Evolutionary conservation across 2,888 invertebrate genomes (phyloP).

Genomic region (Hermodice carunculata): DNA sequence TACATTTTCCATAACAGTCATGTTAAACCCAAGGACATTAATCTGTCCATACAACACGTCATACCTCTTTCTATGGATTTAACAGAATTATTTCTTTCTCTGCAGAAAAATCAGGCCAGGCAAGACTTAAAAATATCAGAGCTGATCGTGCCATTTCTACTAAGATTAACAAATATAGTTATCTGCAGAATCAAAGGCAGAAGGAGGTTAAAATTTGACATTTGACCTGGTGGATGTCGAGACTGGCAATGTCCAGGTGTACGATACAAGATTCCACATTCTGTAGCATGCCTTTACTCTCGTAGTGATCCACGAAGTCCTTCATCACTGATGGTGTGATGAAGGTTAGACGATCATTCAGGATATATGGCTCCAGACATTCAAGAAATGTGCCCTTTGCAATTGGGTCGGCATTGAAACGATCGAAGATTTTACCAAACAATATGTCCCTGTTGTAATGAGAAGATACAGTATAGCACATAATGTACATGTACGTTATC

Average conservation of each 20-base stretch:
- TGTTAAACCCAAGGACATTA: no score
- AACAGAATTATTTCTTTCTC: no score
- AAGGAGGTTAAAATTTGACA: not conserved
- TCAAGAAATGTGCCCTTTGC: slow-evolving; percentile 79
- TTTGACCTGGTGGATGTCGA: slow-evolving; percentile 80
- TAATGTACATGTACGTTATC: no score
- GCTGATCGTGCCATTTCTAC: no score
- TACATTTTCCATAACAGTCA: no score
- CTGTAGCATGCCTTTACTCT: slow-evolving; percentile 75
- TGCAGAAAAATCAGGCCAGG: no score
- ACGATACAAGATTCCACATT: slow-evolving; percentile 80
- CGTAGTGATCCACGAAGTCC: slow-evolving; percentile 79
- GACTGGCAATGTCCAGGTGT: slow-evolving; percentile 79
- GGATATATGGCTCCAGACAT: slow-evolving; percentile 79
- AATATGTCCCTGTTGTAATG: slow-evolving; percentile 69
- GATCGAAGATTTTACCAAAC: slow-evolving; percentile 76
- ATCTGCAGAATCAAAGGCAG: not conserved
- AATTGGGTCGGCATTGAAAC: slow-evolving; percentile 74
- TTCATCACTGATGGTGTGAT: slow-evolving; percentile 82
- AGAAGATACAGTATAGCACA: no score
- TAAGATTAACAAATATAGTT: not conserved
- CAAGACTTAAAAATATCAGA: no score
- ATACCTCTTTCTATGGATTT: no score
- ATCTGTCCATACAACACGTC: no score
- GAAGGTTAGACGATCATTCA: slow-evolving; percentile 74